Conservation (phyloP, 2,797 vertebrate genomes). For the Distichodus sexfasciatus region DNA sequence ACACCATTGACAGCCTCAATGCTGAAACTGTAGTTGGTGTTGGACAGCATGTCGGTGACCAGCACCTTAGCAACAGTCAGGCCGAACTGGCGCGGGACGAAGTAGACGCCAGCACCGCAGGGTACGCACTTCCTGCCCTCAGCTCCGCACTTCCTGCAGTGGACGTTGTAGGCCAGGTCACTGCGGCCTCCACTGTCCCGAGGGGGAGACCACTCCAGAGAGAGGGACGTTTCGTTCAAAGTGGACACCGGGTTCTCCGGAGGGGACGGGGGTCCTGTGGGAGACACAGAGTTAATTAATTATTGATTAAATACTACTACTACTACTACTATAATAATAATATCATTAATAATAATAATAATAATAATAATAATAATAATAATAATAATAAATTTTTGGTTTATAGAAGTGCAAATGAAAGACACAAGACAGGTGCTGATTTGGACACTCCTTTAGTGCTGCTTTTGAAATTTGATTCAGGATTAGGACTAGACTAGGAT, state of each 20-base stretch:
- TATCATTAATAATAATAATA: too few species aligned
- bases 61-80: constrained; percentile 66
- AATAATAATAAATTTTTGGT: too few species aligned
- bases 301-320: not conserved
- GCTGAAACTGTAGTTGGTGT: constrained; percentile 81
- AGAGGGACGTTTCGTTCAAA: constrained; percentile 79
- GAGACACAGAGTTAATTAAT: not conserved
- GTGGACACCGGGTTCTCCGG: constrained; percentile 80
- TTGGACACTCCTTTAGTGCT: too few species aligned
- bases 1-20: constrained; percentile 79
- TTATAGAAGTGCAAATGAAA: too few species aligned
- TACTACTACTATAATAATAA: too few species aligned
- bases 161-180: constrained; percentile 76
- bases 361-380: too few species aligned
- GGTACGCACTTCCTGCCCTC: constrained; percentile 70
- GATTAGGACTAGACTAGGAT: too few species aligned
- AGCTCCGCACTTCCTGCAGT: constrained; percentile 74
- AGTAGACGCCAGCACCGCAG: constrained; percentile 76
- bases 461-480: too few species aligned
- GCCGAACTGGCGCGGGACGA: constrained; percentile 77
- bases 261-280: constrained; percentile 75
- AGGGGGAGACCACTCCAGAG: constrained; percentile 78
- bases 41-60: constrained; percentile 77
- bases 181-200: constrained; percentile 74
- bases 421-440: too few species aligned